Percentiles rank a stretch among this genome's conserved stretches.
phyloP scores from a whole-genome alignment of 2,888 invertebrate species.

The Chrysolina oricalcia region DNA sequence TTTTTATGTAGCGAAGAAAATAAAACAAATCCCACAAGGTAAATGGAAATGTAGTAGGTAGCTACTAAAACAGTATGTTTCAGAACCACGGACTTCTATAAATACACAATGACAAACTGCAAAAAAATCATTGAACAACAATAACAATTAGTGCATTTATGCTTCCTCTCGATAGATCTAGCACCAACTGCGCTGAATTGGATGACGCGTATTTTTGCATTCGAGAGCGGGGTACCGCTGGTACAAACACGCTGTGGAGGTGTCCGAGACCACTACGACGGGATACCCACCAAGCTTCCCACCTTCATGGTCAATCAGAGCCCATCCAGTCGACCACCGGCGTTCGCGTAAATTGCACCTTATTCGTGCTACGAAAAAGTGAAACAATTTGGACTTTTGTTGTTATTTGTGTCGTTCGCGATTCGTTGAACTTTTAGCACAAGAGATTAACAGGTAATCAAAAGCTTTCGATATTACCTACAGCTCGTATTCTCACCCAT shows the following conservation, averaged over 20 bases:
- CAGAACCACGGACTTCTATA: background rate
- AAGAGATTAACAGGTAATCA: background rate
- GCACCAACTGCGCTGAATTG: slow-evolving; percentile 2
- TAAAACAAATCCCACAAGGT: background rate
- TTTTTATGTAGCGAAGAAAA: no score
- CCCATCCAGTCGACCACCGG: slow-evolving; percentile 33
- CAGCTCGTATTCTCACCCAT: background rate
- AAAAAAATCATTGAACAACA: background rate
- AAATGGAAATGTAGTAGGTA: background rate
- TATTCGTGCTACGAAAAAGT: slow-evolving; percentile 18
- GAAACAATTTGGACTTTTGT: background rate
- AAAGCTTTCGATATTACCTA: background rate
- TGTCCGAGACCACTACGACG: slow-evolving; percentile 27
- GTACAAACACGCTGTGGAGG: slow-evolving; percentile 28
- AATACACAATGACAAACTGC: background rate
- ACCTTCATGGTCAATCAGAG: slow-evolving; percentile 31
- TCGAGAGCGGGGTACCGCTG: slow-evolving; percentile 7
- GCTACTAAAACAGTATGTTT: background rate
- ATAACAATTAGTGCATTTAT: background rate
- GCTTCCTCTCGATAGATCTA: slow-evolving; percentile 11
- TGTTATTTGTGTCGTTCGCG: slow-evolving; percentile 19
- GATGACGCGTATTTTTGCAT: slow-evolving; percentile 12
- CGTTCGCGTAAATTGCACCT: slow-evolving; percentile 29
- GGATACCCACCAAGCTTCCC: slow-evolving; percentile 33
- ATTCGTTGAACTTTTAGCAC: background rate